These are phyloP conservation scores for Trisateles emortualis DNA, from an alignment of 2,888 invertebrate species.

Conservation along the genomic window DNA sequence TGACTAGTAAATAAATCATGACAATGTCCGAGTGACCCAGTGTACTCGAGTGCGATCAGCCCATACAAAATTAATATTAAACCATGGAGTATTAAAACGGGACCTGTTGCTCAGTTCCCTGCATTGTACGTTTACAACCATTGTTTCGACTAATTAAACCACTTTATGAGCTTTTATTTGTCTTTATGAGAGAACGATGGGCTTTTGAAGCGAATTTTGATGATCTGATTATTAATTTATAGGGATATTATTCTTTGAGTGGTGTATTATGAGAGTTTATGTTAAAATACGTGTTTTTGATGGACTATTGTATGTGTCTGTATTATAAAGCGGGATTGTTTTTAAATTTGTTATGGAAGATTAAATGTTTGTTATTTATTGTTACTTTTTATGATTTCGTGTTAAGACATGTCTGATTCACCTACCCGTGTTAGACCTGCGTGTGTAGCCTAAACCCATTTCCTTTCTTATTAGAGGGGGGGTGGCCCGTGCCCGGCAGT, in stretches of 20 bases:
- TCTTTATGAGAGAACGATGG: slow-evolving; percentile 40
- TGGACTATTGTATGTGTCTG: neutral
- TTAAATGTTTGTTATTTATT: no score
- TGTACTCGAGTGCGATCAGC: slow-evolving; percentile 29
- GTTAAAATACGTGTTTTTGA: slow-evolving; percentile 7
- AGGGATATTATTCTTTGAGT: slow-evolving; percentile 14
- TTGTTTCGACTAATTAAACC: slow-evolving; percentile 61
- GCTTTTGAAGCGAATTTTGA: slow-evolving; percentile 41
- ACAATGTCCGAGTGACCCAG: slow-evolving; percentile 38
- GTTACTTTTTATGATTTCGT: no score
- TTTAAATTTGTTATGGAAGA: neutral
- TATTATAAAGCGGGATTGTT: neutral
- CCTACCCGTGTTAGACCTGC: no score
- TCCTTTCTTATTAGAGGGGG: no score
- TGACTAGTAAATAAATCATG: slow-evolving; percentile 16
- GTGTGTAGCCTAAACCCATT: no score
- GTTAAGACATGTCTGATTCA: no score
- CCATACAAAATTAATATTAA: slow-evolving; percentile 45
- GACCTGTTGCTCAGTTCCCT: slow-evolving; percentile 51
- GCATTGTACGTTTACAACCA: slow-evolving; percentile 47
- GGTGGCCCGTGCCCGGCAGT: no score
- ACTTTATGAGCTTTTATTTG: slow-evolving; percentile 61
- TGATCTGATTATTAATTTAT: slow-evolving; percentile 37
- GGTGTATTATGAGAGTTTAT: slow-evolving; percentile 19
- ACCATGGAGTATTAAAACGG: slow-evolving; percentile 37